Evolutionary conservation across 2,888 invertebrate species (phyloP).

Genomic region (Tanypteryx hageni): DNA sequence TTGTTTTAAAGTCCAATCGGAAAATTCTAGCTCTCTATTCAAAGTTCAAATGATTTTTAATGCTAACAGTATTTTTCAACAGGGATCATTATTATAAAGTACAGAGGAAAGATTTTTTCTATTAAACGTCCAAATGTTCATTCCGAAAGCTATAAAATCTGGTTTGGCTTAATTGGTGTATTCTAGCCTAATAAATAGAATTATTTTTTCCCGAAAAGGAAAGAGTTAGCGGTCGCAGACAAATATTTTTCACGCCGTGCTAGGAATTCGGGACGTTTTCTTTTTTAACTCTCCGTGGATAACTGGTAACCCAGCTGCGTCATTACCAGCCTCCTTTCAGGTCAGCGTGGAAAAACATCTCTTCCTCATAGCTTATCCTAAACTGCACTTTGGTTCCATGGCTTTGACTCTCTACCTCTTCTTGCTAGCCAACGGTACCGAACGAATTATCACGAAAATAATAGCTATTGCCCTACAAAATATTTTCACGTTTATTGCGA

Average conservation of each 20-base stretch:
- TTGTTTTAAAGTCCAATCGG: too few species aligned
- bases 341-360: neutral
- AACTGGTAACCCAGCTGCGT: slow-evolving; percentile 26
- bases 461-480: neutral
- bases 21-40: too few species aligned
- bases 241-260: neutral
- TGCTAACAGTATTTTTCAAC: too few species aligned
- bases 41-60: too few species aligned
- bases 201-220: neutral
- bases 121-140: too few species aligned
- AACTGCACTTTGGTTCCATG: neutral
- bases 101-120: too few species aligned
- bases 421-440: neutral
- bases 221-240: neutral
- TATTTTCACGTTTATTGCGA: neutral
- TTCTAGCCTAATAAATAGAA: too few species aligned
- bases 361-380: neutral
- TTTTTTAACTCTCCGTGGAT: neutral
- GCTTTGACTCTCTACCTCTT: neutral
- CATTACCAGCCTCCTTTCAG: slow-evolving; percentile 8
- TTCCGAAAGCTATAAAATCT: too few species aligned
- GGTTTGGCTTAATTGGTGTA: too few species aligned
- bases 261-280: neutral
- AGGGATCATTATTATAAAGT: too few species aligned
- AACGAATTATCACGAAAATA: neutral